A percentile compares a stretch with the other conserved stretches of the same genome.
phyloP scores from a whole-genome alignment of 2,888 invertebrate species.

The Vesta saturnalis region DNA sequence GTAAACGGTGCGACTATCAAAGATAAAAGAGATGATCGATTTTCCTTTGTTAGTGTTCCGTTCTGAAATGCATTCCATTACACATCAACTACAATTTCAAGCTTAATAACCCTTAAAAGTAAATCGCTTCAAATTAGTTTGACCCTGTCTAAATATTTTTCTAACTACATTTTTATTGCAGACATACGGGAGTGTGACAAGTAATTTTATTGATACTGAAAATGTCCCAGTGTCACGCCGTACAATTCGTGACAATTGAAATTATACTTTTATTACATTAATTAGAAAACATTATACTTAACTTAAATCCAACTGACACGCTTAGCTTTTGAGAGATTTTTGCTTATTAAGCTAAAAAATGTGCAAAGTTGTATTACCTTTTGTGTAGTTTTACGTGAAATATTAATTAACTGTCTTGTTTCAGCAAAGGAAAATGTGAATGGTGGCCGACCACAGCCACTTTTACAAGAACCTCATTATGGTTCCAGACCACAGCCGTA shows the following conservation, averaged over 20 bases:
- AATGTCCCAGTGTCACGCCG: conserved; percentile 3
- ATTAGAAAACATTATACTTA: background rate
- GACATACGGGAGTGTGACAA: conserved; percentile 4
- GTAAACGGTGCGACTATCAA: background rate
- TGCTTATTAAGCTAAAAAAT: too few relatives aligned
- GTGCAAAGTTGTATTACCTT: too few relatives aligned
- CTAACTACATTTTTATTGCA: conserved; percentile 16
- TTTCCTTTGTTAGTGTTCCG: conserved; percentile 8
- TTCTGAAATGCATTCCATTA: background rate
- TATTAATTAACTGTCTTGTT: conserved; percentile 49
- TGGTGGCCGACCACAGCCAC: conserved; percentile 80
- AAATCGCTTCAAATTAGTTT: background rate
- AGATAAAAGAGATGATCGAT: conserved; percentile 12
- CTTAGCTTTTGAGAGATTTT: too few relatives aligned
- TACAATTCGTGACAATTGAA: conserved; percentile 9
- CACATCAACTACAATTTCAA: background rate
- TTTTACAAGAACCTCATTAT: conserved; percentile 89
- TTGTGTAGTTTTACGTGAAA: background rate
- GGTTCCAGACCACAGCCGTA: conserved; percentile 89
- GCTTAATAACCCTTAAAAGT: conserved; percentile 1
- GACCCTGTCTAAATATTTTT: background rate
- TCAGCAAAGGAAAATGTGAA: conserved; percentile 62
- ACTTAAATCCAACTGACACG: background rate
- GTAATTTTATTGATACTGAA: conserved; percentile 2
- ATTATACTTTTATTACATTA: conserved; percentile 6